Base-by-base conservation (phyloP, 1,140 invertebrate species). In the Apis cerana region DNA sequence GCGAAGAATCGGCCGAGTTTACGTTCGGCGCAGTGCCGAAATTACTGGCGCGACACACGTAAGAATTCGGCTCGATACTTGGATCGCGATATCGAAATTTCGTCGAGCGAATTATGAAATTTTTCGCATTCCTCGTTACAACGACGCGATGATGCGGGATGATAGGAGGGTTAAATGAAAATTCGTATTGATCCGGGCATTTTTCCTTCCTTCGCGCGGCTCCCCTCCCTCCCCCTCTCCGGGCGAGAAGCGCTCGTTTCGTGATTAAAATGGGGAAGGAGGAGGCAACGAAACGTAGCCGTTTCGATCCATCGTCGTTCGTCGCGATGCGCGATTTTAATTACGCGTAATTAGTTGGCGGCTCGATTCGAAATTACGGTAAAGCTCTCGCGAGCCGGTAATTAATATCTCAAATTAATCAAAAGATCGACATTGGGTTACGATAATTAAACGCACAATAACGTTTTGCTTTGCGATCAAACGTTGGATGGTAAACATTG, bases 51-150 rank as follows among this genome's bases (percentile, higher is more conserved):
- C 50, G 23, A 15, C 12, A 12, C 11, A n/a, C 13, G 15, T 76
- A 82, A 82, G 80, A 76, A 76, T 82, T 75, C 33, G n/a, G 62
- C 78, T 74, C 75, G 68, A 81, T 68, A 75, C 52, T 59, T 54
- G 23, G n/a, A 2, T 12, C 43, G 8, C 7, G 43, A 76, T 69
- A 76, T 82, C 48, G 72, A 82, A 76, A 82, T 76, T 82, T 82
- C 54, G 52, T 67, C 33, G 79, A 9, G 3, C 56, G 59, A 76
- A 68, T 82, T 82, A 82, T 75, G 72, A 82, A 76, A 82, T 82
- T 82, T 76, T 82, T 82, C 80, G 56, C 72, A 33, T 82, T 68
- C 64, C 65, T 43, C 13, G 33, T n/a, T n/a, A n/a, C n/a, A n/a
- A n/a, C n/a, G n/a, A n/a, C n/a, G n/a, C n/a, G n/a, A n/a, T n/a